Evolutionary conservation across 2,113 vertebrate species (phyloP), one percentile per base, ranked within the genome.

Genomic region (Pluvianellus socialis): DNA sequence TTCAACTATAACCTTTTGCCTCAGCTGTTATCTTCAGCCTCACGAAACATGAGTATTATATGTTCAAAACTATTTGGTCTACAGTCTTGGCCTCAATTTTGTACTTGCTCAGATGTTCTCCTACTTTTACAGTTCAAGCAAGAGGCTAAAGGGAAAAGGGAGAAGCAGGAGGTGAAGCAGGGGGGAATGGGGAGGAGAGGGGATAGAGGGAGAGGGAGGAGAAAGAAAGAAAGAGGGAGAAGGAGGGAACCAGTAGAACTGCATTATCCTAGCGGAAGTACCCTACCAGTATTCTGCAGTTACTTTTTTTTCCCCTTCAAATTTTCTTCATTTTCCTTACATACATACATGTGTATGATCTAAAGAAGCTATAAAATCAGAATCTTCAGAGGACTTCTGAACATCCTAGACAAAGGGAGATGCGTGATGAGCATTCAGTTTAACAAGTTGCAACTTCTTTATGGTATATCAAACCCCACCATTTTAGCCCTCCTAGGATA

Each of bases 91-190:
- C 12, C 10, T 70, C 35, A 22, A 3, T 74, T 73, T 62, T 71
- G 7, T 30, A 35, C 6, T 44, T 30, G 5, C 30, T 38, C 23
- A 33, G 4, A 49, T 7, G 2, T 23, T 50, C 24, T 62, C 7
- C 26, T 62, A 12, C 10, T 72, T 45, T 44, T 50, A 13, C 21
- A 67, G 50, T 76, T 53, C 21, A 53, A 21, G 6, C 21, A n/a
- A 62, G 15, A 80, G 24, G 6, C 4, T 7, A 21, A 66, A 73
- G 6, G 4, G 10, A 15, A 61, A 95, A 92, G 42, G 49, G 13
- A 67, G 11, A 71, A 22, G 3, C 26, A 50, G 26, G 3, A 4
- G 3, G 1, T 63, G 8, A 63, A 17, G 5, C 2, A 2, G 5
- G 23, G 9, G 2, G 3, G 7, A 40, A 52, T 19, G 6, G 12